phyloP scores from a whole-genome alignment of 2,113 vertebrate genomes.

The Gasterosteus nipponicus region DNA sequence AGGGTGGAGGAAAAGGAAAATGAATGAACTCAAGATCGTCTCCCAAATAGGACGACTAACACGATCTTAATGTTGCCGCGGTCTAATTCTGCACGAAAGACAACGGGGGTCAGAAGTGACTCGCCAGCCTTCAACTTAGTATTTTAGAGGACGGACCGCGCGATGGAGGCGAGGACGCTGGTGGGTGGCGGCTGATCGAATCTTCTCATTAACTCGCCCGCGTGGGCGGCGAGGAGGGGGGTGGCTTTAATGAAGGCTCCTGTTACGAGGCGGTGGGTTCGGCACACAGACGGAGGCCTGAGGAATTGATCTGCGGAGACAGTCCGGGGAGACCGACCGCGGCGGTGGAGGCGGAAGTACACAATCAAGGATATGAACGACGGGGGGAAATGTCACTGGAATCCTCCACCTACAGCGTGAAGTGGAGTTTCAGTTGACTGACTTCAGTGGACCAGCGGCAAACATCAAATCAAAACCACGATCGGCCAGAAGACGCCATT shows the following conservation, averaged over 20 bases:
- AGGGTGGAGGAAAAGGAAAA: no score
- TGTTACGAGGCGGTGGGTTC: slow-evolving; percentile 47
- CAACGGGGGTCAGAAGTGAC: slow-evolving; percentile 1
- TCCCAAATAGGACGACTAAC: no score
- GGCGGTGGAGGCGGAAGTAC: slow-evolving; percentile 52
- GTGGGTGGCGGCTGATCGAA: slow-evolving; percentile 68
- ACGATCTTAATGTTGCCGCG: no score
- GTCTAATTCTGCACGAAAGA: no score
- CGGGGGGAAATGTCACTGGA: slow-evolving; percentile 58
- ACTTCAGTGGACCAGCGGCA: slow-evolving; percentile 12
- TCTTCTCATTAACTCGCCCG: slow-evolving; percentile 76
- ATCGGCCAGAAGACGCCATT: slow-evolving; percentile 36
- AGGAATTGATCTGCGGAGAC: slow-evolving; percentile 68
- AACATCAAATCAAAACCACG: slow-evolving; percentile 27
- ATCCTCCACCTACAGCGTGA: slow-evolving; percentile 32
- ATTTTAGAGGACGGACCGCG: no score
- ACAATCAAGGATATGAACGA: slow-evolving; percentile 66
- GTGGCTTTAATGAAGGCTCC: slow-evolving; percentile 75
- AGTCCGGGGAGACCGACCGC: slow-evolving; percentile 58
- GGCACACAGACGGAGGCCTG: slow-evolving; percentile 66
- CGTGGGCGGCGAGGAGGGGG: slow-evolving; percentile 54
- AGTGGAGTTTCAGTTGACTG: slow-evolving; percentile 37
- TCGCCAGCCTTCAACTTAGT: slow-evolving; percentile 5
- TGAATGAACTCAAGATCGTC: no score
- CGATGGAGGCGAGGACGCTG: slow-evolving; percentile 10